Evolutionary conservation across 1,140 invertebrate genomes (phyloP), one percentile per base, ranked within the genome.

Genomic region (Euwallacea fornicatus): DNA sequence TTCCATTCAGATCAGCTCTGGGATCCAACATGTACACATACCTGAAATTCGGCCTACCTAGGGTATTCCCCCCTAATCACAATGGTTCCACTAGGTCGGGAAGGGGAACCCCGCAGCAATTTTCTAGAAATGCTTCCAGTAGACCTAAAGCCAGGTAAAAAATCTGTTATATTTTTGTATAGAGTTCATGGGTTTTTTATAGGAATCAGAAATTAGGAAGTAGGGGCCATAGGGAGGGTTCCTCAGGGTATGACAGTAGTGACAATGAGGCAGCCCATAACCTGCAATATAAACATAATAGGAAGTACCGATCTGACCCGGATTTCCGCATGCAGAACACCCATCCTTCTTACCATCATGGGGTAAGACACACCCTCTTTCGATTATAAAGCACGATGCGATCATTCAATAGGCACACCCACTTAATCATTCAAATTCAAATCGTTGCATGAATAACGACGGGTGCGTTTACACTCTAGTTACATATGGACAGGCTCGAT

Each of bases 11-110:
- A 81, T 90, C 91, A 46, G 91, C 93, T 0, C 82, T 95, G 47
- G 92, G 93, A 13, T 90, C 91, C 8, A 96, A 96, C 78, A 95
- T 96, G 84, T 95, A 94, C 81, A 95, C 94, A 3, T 96, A 96
- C 83, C 84, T 97, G 33, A 95, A 96, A 81, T 97, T 97, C 77
- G 95, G 95, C 2, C 82, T 97, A 55, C 95, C 95, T 0, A 85
- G 95, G 44, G 95, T 96, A 0, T 89, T 96, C 79, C 93, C 94
- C 16, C 93, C 93, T 0, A 89, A 88, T 68, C 86, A 88, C 56
- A 86, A 85, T 76, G 86, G 87, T 10, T 87, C 88, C 7, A 78
- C 78, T 62, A 82, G 86, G 42, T 88, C 88, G 42, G 71, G 71
- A 6, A 13, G 71, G 6, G 84, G 83, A 4, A 87, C 86, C 4